Evolutionary conservation across 2,888 invertebrate species (phyloP).

Genomic region (Achlya flavicornis): DNA sequence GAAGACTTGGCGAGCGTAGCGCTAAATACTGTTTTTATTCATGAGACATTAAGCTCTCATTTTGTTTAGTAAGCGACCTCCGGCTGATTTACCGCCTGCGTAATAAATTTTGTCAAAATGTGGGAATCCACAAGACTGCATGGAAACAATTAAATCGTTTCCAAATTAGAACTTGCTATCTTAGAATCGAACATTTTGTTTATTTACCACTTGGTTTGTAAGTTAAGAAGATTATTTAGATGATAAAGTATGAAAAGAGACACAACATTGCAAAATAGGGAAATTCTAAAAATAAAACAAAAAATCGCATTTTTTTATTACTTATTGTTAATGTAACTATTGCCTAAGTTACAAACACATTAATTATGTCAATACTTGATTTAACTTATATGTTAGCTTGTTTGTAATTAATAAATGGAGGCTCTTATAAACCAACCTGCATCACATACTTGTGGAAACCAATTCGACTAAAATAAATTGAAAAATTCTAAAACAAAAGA

Average conservation of each 20-base stretch:
- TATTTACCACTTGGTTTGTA: too few species aligned
- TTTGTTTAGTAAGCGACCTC: conserved; percentile 78
- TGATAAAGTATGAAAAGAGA: too few species aligned
- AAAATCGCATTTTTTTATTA: too few species aligned
- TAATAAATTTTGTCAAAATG: conserved; percentile 76
- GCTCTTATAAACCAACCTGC: background rate
- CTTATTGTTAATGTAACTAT: too few species aligned
- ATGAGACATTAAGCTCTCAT: conserved; percentile 78
- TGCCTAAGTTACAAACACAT: too few species aligned
- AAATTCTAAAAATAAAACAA: too few species aligned
- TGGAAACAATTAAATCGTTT: conserved; percentile 46
- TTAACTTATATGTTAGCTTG: background rate
- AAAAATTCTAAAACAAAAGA: conserved; percentile 11
- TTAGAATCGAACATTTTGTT: too few species aligned
- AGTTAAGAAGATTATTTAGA: too few species aligned
- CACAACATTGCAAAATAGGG: background rate
- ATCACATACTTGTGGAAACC: conserved; percentile 10
- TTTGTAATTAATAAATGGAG: background rate
- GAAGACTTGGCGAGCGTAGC: conserved; percentile 70
- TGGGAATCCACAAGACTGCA: conserved; percentile 56
- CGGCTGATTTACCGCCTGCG: conserved; percentile 78
- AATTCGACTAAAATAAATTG: conserved; percentile 16
- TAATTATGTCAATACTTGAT: too few species aligned
- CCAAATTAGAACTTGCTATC: conserved; percentile 26
- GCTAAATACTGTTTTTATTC: conserved; percentile 84